Evolutionary conservation across 1,140 invertebrate genomes (phyloP), one percentile per base, ranked within the genome.

Genomic region (Sarcophaga peregrina): DNA sequence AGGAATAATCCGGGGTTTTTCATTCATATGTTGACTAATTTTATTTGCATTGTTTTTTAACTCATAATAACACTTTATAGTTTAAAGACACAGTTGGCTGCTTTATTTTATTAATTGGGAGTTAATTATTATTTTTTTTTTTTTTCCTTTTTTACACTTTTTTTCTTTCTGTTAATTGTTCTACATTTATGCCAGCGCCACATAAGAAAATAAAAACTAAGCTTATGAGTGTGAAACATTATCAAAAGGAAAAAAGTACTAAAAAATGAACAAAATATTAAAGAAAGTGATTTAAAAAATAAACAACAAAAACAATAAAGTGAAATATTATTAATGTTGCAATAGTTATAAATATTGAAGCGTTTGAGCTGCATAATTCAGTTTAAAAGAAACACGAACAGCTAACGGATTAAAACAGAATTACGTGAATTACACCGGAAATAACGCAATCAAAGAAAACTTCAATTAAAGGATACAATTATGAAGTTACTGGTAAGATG

Each of bases 101-200:
- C 52, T 11, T 54, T 5, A 15, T n/a, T n/a, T n/a, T 54, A 15
- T 54, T 11, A 54, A 37, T 37, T 37, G 25, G 25, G 25, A 37
- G 25, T 37, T 37, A 37, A 2, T 37, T 37, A 2, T 37, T 37
- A 37, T 37, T 37, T 37, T 37, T 4, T 37, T 37, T 37, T 37
- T 37, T 37, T 37, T 37, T 37, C 4, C 25, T 4, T 37, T 37
- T 37, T 37, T 37, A 37, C 25, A 37, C 25, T 37, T 37, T 37
- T n/a, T 37, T 37, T 37, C 25, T 37, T 37, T 37, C 4, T 37
- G 25, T 37, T 83, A 83, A 83, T 80, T 54, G 82, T 83, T 83
- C 82, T 83, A 83, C 82, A 54, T 83, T 83, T 80, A 83, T 54
- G 52, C 58, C 75, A 7, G 1, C 4, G 25, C 54, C 62, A 80